Conservation (phyloP, 2,888 invertebrate species). For the Spodoptera littoralis region DNA sequence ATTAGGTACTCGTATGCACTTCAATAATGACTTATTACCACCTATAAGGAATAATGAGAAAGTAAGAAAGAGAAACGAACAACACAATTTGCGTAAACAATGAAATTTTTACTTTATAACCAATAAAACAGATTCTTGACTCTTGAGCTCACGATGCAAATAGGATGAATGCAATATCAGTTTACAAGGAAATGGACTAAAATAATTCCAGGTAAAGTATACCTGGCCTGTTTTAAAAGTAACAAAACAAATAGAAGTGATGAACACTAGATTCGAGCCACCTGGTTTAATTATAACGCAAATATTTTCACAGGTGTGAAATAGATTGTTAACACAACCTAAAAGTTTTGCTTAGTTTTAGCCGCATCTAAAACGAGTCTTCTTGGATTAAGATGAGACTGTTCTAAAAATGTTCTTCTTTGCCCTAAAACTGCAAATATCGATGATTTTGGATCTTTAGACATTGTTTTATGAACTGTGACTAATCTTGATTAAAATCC, state of each 20-base stretch:
- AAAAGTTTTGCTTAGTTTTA: slow-evolving; percentile 2
- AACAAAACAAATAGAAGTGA: slow-evolving; percentile 15
- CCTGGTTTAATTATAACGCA: slow-evolving; percentile 25
- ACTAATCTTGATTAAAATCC: slow-evolving; percentile 1
- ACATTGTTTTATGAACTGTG: no score
- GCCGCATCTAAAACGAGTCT: not conserved
- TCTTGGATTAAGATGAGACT: not conserved
- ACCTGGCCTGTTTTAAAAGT: not conserved
- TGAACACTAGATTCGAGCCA: slow-evolving; percentile 8
- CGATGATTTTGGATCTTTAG: no score
- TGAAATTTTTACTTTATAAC: no score
- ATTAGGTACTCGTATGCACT: slow-evolving; percentile 21
- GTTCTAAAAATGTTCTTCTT: no score
- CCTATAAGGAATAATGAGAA: slow-evolving; percentile 12
- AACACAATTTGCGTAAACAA: not conserved
- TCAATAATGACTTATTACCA: slow-evolving; percentile 5
- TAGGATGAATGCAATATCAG: no score
- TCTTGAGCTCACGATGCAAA: no score
- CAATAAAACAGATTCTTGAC: no score
- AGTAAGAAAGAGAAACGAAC: slow-evolving; percentile 8
- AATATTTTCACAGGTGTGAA: slow-evolving; percentile 45
- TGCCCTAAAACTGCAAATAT: no score
- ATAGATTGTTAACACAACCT: slow-evolving; percentile 11
- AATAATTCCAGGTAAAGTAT: slow-evolving; percentile 14
- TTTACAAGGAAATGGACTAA: not conserved